These are phyloP conservation scores for Latrodectus geometricus DNA, from an alignment of 1,140 invertebrate genomes.

Conservation along the genomic window DNA sequence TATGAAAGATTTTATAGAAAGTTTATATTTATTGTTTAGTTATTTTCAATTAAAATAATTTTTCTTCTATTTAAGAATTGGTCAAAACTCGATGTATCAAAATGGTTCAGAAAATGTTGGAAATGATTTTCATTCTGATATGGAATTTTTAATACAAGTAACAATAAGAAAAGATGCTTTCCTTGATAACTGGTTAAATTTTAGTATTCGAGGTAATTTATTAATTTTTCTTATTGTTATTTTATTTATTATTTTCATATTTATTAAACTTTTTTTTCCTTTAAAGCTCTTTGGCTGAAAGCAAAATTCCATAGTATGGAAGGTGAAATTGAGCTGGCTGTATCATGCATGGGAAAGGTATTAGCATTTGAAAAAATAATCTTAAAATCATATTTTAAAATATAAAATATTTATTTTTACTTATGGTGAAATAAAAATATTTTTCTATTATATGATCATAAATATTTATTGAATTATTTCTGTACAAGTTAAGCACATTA, in stretches of 20 bases:
- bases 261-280: conserved; percentile 17
- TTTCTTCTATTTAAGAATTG: too few relatives aligned
- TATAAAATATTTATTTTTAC: too few relatives aligned
- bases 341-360: conserved; percentile 55
- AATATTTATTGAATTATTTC: too few relatives aligned
- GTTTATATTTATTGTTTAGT: too few relatives aligned
- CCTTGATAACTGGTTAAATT: conserved; percentile 62
- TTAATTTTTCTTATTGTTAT: conserved; percentile 7
- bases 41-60: too few relatives aligned
- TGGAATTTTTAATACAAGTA: conserved; percentile 65
- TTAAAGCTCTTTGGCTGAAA: conserved; percentile 57
- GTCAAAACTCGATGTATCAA: not conserved
- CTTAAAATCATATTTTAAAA: not conserved
- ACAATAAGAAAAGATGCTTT: conserved; percentile 63
- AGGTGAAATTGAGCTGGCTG: conserved; percentile 61
- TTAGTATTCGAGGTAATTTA: conserved; percentile 64
- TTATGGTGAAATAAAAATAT: too few relatives aligned
- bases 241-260: too few relatives aligned
- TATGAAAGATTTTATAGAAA: too few relatives aligned
- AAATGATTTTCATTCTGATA: conserved; percentile 64
- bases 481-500: too few relatives aligned
- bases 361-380: not conserved
- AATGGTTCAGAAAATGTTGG: conserved; percentile 59
- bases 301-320: conserved; percentile 59
- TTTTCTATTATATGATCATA: too few relatives aligned